Evolutionary conservation across 2,797 vertebrate species (phyloP), one percentile per base, ranked within the genome.

Genomic region (Siniperca scherzeri): DNA sequence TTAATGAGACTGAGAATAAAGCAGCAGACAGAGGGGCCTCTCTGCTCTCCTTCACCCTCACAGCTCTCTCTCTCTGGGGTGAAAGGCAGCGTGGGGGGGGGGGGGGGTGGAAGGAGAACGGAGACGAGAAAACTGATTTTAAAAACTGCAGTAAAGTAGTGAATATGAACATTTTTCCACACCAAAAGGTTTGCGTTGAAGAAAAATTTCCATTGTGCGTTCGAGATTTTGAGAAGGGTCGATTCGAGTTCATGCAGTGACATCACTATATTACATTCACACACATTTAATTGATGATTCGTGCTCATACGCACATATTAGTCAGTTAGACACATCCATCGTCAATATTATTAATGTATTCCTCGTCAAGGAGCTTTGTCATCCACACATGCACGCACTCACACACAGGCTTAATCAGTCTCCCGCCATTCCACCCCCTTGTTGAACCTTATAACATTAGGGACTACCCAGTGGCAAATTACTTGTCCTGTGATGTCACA

Each of bases 351-450:
- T 61, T 70, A 30, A 82, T 84, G 44, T 65, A 78, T 70, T 86
- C 55, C 46, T 68, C 1, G 8, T 71, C 44, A 42, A 8, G 22
- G 16, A 77, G 48, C 33, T 64, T 61, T 68, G 67, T 87, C 74
- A 76, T 60, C 27, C 77, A 40, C 80, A 30, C 71, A 61, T 36
- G 66, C 74, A 40, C 52, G 62, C 77, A 40, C 80, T 25, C 71
- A 61, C 42, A 69, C 74, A 40, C 52, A 65, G 27, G 21, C 80
- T 44, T 92, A 92, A 93, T 90, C 53, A 91, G 86, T n/a, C 38
- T 91, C 88, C 90, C 88, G 89, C 92, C 91, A 92, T 93, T 92
- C 92, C 93, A 67, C 92, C 90, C 88, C 85, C 91, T 74, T 71
- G 50, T 14, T 83, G 80, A 89, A 87, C 89, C 88, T 80, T 70